Base-by-base conservation (phyloP, 2,797 vertebrate species). In the Lophius americanus region DNA sequence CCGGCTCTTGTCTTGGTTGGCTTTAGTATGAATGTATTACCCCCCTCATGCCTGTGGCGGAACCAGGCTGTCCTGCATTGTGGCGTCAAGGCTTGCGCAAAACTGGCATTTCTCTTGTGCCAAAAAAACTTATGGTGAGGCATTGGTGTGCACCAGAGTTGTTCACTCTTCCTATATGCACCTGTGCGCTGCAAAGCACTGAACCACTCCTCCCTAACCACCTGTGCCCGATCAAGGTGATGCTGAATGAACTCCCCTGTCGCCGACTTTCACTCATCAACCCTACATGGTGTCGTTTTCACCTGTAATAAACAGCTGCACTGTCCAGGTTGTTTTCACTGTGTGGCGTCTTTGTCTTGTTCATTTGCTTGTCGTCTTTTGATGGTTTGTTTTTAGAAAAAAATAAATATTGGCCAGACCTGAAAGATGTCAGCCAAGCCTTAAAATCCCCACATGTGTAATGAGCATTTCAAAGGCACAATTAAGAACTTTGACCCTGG, bases 11-110 rank as follows among this genome's bases (percentile, higher is more conserved):
- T 94, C 93, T 93, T 90, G 94, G 93, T 90, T 94, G 95, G 93
- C 95, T 97, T 95, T 94, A 99, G 98, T 97, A 93, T 97, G 97
- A 97, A 94, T 95, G 93, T 94, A 94, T 96, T 94, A 91, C 96
- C 92, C 93, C 96, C 92, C 80, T 95, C 94, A 92, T 95, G 92
- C 95, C 96, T 93, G 94, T 94, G 91, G 89, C 89, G 94, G 97
- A 97, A 84, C 95, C 95, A 83, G 90, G 95, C 95, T 94, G 97
- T 95, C 98, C 97, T 92, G 94, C 97, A 92, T 96, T 97, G 93
- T 99, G 98, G 98, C 96, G 96, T 94, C 96, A 96, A 95, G 96
- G 97, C 95, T 98, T 99, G 93, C 96, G 97, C 95, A 99, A 97
- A 97, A 99, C 97, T 95, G 97, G 97, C 96, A 98, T 99, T 96